Evolutionary conservation across 92 coral and sea anemone species (phyloP).

Genomic region (Blastomussa wellsi): DNA sequence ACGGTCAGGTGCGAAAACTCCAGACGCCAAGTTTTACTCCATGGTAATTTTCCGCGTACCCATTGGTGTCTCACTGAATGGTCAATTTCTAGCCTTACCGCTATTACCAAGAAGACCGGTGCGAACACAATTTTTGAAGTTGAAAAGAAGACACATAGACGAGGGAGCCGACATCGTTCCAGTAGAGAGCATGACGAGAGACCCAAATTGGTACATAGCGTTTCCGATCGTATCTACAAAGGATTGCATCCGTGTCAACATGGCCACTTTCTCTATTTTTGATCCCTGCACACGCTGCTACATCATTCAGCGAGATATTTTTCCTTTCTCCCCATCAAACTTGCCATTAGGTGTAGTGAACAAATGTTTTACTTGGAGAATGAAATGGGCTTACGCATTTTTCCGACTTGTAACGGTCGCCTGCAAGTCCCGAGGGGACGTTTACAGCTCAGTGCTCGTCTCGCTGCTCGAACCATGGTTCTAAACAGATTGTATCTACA

Average conservation of each 20-base stretch:
- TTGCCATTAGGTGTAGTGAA: background rate
- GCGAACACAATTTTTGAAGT: background rate
- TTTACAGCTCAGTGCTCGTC: background rate
- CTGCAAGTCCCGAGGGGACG: background rate
- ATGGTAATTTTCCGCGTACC: background rate
- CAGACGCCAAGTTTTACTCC: slow-evolving; percentile 13
- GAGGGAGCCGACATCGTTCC: background rate
- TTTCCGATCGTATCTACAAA: background rate
- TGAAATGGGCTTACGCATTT: slow-evolving; percentile 19
- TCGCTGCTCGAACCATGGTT: background rate
- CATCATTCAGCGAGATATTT: background rate
- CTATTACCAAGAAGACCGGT: background rate
- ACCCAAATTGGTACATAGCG: background rate
- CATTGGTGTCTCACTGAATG: background rate
- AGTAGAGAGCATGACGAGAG: background rate
- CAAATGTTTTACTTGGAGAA: slow-evolving; percentile 1
- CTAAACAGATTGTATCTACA: background rate
- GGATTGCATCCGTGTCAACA: background rate
- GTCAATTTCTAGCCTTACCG: background rate
- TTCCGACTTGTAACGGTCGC: background rate
- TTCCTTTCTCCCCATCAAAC: background rate
- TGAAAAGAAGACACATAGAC: background rate
- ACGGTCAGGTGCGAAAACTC: background rate
- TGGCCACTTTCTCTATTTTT: background rate
- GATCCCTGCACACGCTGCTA: background rate